phyloP scores from a whole-genome alignment of 1,140 invertebrate genomes.

The Ephestia elutella region DNA sequence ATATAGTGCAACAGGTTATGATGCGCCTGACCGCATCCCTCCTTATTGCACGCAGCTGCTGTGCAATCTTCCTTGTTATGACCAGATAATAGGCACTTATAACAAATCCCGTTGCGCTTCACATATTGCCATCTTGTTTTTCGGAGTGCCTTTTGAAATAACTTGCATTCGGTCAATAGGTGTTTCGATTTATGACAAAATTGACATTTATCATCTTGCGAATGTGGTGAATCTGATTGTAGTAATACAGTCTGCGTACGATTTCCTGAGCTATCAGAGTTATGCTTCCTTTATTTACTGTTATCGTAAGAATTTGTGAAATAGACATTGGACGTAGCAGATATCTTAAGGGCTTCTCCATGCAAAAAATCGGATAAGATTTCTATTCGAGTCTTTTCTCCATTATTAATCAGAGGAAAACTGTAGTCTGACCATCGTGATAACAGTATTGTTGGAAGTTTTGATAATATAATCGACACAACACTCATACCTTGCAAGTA shows the following conservation, averaged over 20 bases:
- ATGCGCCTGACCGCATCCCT: constrained; percentile 22
- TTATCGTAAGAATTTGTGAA: too few species aligned
- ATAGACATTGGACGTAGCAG: neutral
- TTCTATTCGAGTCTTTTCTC: too few species aligned
- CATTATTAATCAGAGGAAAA: neutral
- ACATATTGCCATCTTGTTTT: constrained; percentile 14
- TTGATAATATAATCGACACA: too few species aligned
- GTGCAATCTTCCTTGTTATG: constrained; percentile 18
- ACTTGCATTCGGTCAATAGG: neutral
- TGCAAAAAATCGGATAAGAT: neutral
- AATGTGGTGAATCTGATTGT: neutral
- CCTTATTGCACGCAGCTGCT: neutral
- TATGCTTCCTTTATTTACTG: neutral
- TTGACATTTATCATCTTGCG: constrained; percentile 10
- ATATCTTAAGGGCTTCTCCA: neutral
- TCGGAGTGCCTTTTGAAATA: neutral
- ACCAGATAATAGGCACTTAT: constrained; percentile 20
- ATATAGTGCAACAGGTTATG: constrained; percentile 24
- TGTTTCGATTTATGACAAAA: constrained; percentile 14
- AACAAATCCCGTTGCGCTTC: constrained; percentile 15
- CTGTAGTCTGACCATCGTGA: too few species aligned
- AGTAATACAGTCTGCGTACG: neutral
- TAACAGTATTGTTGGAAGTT: constrained; percentile 15
- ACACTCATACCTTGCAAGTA: too few species aligned
- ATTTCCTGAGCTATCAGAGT: constrained; percentile 8